These are phyloP conservation scores for Fukomys damarensis DNA, from an alignment of 2,113 vertebrate species.

Conservation along the genomic window DNA sequence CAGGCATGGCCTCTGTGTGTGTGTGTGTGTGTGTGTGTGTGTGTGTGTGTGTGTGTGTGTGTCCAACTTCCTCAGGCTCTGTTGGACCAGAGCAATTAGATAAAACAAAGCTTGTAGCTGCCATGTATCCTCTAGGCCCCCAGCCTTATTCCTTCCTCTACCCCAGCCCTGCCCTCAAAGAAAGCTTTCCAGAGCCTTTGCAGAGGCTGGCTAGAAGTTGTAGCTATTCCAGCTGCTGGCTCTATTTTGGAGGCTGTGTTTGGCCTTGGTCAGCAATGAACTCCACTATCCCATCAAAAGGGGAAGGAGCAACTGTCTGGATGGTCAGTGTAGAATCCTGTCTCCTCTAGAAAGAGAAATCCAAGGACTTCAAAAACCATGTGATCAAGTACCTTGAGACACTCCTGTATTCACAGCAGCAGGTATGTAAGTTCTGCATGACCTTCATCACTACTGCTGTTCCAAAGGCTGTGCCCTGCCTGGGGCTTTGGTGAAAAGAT, in stretches of 20 bases:
- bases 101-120: not conserved
- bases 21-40: not conserved
- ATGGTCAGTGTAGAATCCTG: conserved; percentile 56
- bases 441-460: not conserved
- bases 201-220: not conserved
- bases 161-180: not conserved
- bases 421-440: conserved; percentile 87
- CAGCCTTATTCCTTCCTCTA: not conserved
- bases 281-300: not conserved
- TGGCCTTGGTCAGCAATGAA: conserved; percentile 39
- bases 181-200: not conserved
- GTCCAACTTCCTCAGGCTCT: not conserved
- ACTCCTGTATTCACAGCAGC: conserved; percentile 94
- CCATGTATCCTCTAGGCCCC: not conserved
- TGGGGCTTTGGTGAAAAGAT: not conserved
- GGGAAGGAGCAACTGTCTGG: not conserved
- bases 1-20: accelerated
- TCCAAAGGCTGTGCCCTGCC: not conserved
- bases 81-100: not conserved
- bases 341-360: conserved; percentile 93
- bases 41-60: not conserved
- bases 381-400: conserved; percentile 95
- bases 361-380: conserved; percentile 94
- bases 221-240: not conserved
- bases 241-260: conserved; percentile 20